Conservation (phyloP, 1,140 invertebrate genomes). For the Pachypsylla venusta region DNA sequence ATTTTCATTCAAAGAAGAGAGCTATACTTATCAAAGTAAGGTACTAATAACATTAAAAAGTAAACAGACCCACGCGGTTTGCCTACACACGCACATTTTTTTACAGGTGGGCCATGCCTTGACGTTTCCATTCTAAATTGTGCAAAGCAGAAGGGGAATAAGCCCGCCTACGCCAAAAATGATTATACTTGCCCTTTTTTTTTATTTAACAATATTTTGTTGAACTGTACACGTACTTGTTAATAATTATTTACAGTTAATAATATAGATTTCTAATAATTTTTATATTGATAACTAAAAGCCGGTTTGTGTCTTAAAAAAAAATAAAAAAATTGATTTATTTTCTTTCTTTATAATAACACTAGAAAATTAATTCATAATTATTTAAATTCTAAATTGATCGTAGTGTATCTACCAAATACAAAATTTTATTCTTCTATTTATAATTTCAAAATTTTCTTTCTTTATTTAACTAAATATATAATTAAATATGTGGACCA, state of each 20-base stretch:
- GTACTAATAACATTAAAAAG: no score
- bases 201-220: background rate
- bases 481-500: no score
- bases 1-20: no score
- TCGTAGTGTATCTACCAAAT: no score
- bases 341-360: no score
- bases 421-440: no score
- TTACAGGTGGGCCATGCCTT: constrained; percentile 2
- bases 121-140: background rate
- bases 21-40: no score
- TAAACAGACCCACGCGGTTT: background rate
- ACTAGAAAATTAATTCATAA: no score
- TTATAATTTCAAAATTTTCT: no score
- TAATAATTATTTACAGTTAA: constrained; percentile 4
- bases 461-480: no score
- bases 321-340: no score
- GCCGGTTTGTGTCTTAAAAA: constrained; percentile 8
- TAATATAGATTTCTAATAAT: background rate
- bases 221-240: background rate
- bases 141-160: background rate
- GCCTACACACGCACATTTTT: constrained; percentile 2
- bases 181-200: constrained; percentile 1
- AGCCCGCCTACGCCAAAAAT: background rate
- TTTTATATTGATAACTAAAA: background rate
- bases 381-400: no score